Conservation (phyloP, 2,797 vertebrate species). For the Zalophus californianus region DNA sequence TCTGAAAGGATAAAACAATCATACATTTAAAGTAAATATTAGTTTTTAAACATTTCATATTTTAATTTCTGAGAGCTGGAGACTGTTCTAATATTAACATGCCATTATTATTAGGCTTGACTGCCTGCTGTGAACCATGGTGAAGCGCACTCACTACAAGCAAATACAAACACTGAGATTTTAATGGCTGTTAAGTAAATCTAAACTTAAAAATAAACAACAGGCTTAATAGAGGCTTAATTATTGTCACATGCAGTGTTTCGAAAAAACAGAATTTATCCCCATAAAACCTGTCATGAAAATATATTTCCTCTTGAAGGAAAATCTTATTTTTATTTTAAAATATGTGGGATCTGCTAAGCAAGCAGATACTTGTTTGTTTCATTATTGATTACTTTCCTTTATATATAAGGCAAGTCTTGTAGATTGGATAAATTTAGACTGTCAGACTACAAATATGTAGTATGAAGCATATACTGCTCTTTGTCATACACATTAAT, state of each 20-base stretch:
- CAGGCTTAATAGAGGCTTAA: slow-evolving; percentile 72
- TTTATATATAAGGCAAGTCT: slow-evolving; percentile 36
- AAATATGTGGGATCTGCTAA: slow-evolving; percentile 46
- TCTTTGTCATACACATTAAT: not conserved
- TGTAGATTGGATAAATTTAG: slow-evolving; percentile 57
- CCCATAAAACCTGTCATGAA: slow-evolving; percentile 39
- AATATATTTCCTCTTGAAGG: slow-evolving; percentile 49
- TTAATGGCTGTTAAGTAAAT: slow-evolving; percentile 78
- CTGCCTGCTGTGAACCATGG: slow-evolving; percentile 44
- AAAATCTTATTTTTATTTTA: slow-evolving; percentile 72
- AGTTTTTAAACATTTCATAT: slow-evolving; percentile 25
- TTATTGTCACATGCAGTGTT: slow-evolving; percentile 67
- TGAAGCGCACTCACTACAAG: slow-evolving; percentile 26
- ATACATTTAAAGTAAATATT: slow-evolving; percentile 33
- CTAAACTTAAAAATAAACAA: slow-evolving; percentile 78
- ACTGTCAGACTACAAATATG: not conserved
- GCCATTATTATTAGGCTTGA: slow-evolving; percentile 42
- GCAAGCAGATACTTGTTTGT: slow-evolving; percentile 35
- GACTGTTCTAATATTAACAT: slow-evolving; percentile 51
- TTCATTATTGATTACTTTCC: slow-evolving; percentile 70
- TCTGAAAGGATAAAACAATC: slow-evolving; percentile 16
- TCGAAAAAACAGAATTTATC: slow-evolving; percentile 1
- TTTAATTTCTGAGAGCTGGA: slow-evolving; percentile 46
- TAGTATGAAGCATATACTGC: not conserved
- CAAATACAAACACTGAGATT: slow-evolving; percentile 54